phyloP scores from a whole-genome alignment of 2,113 vertebrate genomes.

The Heteronetta atricapilla region DNA sequence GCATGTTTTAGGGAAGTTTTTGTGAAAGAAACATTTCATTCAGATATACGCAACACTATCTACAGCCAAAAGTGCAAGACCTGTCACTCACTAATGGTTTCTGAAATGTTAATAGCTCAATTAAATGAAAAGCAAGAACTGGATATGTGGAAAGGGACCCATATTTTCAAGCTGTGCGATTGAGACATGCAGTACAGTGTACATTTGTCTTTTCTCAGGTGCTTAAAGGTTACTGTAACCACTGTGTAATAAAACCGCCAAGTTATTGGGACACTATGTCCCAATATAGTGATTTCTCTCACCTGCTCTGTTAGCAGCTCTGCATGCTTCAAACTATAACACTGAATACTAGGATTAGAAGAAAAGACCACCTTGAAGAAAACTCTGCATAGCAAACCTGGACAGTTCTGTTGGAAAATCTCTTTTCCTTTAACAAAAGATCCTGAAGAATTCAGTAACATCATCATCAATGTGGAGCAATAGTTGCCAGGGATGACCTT shows the following conservation, averaged over 20 bases:
- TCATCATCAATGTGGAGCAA: neutral
- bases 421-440: neutral
- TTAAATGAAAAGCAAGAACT: neutral
- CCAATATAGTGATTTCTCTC: neutral
- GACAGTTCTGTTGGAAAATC: neutral
- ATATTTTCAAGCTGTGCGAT: neutral
- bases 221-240: slow-evolving; percentile 7
- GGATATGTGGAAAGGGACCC: neutral
- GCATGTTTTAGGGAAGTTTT: neutral
- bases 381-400: neutral
- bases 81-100: neutral
- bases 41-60: neutral
- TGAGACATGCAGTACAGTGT: neutral
- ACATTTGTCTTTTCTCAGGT: neutral
- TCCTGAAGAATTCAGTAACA: neutral
- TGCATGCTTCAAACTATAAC: neutral
- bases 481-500: neutral
- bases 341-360: neutral
- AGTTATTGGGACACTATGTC: neutral
- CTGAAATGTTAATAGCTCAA: slow-evolving; percentile 34
- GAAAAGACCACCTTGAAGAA: neutral
- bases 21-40: neutral
- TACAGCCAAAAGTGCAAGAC: neutral
- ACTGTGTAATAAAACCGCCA: neutral
- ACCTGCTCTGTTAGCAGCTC: neutral